Evolutionary conservation across 2,113 vertebrate genomes (phyloP), one percentile per base, ranked within the genome.

Genomic region (Antennarius striatus): DNA sequence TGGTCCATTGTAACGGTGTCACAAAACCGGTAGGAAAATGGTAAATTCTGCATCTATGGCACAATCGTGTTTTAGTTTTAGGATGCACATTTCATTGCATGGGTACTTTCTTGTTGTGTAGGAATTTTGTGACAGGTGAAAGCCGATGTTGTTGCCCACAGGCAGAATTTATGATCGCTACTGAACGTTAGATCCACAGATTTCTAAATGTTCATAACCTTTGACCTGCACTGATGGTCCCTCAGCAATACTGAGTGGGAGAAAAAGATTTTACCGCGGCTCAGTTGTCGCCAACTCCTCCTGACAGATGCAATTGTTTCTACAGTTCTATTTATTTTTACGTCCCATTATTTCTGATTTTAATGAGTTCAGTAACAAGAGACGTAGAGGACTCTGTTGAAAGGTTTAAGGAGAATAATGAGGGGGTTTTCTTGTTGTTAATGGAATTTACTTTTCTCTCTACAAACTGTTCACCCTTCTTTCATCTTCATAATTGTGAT

Each of bases 251-350:
- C 68, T 40, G 57, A 80, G 68, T 49, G 7, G 30, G 45, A 40
- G 47, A 28, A 42, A 39, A 32, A 47, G 17, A 52, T 52, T 57
- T 17, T 16, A 62, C 73, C 58, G 67, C 75, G 59, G 64, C 76
- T 65, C 55, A 29, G 59, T 51, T 56, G 30, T 65, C 43, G 49
- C 63, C 22, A 29, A 45, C 70, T 70, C 57, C 79, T 66, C 60
- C 68, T 61, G 70, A 84, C 79, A 73, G 77, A 79, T 63, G 63
- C 76, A 66, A 82, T 79, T 73, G 71, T 86, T 86, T 78, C 79
- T 68, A 71, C 67, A 65, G 74, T 79, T 88, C 67, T 79, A 81
- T 79, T 84, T 61, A 80, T 71, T 75, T 64, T 63, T 16, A 54
- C 48, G 55, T 71, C n/a, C 10, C 9, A 0, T 69, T 83, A 42